Percentiles rank a stretch among this genome's conserved stretches.
Evolutionary conservation across 1,140 invertebrate genomes (phyloP).

Genomic region (Oscheius sp.): DNA sequence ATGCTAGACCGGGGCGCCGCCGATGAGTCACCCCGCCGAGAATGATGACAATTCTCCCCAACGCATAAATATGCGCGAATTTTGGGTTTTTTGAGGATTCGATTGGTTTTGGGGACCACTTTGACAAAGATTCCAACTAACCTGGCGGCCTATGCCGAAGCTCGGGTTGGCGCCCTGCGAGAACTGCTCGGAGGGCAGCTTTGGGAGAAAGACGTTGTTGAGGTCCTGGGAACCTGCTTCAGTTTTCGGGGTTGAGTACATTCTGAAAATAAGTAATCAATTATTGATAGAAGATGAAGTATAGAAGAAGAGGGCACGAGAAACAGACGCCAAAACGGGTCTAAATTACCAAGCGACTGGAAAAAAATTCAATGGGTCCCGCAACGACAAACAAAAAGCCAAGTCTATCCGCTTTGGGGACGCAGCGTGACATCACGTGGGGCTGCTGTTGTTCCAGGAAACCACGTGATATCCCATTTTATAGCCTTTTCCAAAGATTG

Average conservation of each 20-base stretch:
- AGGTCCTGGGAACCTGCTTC: not conserved
- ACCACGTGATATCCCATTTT: too few species aligned
- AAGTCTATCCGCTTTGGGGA: too few species aligned
- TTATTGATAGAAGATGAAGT: not conserved
- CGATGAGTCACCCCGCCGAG: not conserved
- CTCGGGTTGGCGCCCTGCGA: not conserved
- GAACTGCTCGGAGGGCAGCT: not conserved
- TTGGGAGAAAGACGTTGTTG: not conserved
- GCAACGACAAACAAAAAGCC: too few species aligned
- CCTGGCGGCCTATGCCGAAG: conserved; percentile 6
- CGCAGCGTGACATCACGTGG: too few species aligned
- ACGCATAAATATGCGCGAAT: not conserved
- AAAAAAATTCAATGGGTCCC: too few species aligned
- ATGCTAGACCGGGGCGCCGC: not conserved
- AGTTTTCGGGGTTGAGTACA: not conserved
- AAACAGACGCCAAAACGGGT: conserved; percentile 13
- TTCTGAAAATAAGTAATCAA: too few species aligned
- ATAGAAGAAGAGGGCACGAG: not conserved
- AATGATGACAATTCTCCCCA: not conserved
- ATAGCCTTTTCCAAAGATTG: too few species aligned
- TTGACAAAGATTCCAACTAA: too few species aligned
- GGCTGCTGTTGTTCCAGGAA: too few species aligned
- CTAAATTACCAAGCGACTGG: too few species aligned
- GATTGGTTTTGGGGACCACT: too few species aligned
- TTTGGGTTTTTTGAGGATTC: not conserved